These are phyloP conservation scores for Uria lomvia DNA, from an alignment of 2,113 vertebrate genomes.

Conservation along the genomic window DNA sequence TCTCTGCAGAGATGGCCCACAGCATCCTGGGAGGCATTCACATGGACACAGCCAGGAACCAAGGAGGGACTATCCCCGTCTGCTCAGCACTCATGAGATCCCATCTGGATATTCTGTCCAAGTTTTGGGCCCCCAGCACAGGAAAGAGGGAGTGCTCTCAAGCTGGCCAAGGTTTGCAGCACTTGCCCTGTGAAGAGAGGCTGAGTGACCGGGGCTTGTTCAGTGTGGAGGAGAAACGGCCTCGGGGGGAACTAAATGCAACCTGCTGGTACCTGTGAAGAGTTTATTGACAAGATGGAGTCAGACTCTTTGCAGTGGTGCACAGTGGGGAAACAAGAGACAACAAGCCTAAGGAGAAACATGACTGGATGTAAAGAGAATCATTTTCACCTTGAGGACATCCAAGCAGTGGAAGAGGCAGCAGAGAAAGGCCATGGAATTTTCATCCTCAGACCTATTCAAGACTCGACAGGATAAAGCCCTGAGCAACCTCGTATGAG, in stretches of 20 bases:
- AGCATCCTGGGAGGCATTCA: background rate
- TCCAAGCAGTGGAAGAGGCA: background rate
- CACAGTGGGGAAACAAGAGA: background rate
- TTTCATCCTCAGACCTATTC: background rate
- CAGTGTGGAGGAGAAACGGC: background rate
- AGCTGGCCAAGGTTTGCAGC: background rate
- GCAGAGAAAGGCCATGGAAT: background rate
- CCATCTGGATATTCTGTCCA: background rate
- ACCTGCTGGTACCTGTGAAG: background rate
- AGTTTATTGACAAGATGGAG: background rate
- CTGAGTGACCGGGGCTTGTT: background rate
- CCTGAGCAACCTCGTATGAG: background rate
- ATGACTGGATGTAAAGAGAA: background rate
- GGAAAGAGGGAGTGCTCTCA: background rate
- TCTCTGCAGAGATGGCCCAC: background rate
- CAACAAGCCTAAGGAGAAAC: background rate
- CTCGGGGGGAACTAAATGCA: background rate
- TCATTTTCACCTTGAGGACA: background rate
- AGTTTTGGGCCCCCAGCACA: background rate
- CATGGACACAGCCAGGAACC: background rate
- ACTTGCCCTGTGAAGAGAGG: background rate
- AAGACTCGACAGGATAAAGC: background rate
- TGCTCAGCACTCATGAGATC: background rate
- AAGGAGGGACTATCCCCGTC: background rate
- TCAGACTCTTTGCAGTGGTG: rapidly evolving